Conservation (phyloP, 2,888 invertebrate genomes). For the Drosophila leonis region DNA sequence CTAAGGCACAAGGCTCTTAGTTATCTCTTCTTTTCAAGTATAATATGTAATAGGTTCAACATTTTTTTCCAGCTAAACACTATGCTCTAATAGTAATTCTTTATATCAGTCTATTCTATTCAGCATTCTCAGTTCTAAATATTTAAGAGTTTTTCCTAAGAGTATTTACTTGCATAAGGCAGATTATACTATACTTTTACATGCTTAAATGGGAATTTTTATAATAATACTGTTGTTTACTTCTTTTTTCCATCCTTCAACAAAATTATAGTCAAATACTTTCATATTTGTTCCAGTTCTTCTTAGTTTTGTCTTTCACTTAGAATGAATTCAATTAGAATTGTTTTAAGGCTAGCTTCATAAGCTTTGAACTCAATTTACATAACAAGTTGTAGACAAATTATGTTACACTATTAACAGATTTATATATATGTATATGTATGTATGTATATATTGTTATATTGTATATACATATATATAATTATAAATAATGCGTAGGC, state of each 20-base stretch:
- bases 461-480: background rate
- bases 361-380: constrained; percentile 22
- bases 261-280: background rate
- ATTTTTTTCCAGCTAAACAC: too few relatives aligned
- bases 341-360: constrained; percentile 30
- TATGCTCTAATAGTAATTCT: too few relatives aligned
- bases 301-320: background rate
- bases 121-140: too few relatives aligned
- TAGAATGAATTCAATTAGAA: constrained; percentile 1
- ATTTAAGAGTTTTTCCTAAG: background rate
- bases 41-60: too few relatives aligned
- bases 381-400: constrained; percentile 29
- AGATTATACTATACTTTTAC: background rate
- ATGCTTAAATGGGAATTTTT: background rate
- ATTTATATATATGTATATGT: background rate
- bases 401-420: constrained; percentile 2
- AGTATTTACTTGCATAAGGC: background rate
- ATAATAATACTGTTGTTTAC: background rate
- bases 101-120: too few relatives aligned
- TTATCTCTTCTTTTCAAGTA: too few relatives aligned
- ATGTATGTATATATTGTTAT: background rate
- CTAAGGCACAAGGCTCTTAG: too few relatives aligned
- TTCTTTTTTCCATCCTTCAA: background rate
- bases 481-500: constrained; percentile 20
- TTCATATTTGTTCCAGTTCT: background rate